Evolutionary conservation across 2,113 vertebrate genomes (phyloP).

Genomic region (Taxidea taxus): DNA sequence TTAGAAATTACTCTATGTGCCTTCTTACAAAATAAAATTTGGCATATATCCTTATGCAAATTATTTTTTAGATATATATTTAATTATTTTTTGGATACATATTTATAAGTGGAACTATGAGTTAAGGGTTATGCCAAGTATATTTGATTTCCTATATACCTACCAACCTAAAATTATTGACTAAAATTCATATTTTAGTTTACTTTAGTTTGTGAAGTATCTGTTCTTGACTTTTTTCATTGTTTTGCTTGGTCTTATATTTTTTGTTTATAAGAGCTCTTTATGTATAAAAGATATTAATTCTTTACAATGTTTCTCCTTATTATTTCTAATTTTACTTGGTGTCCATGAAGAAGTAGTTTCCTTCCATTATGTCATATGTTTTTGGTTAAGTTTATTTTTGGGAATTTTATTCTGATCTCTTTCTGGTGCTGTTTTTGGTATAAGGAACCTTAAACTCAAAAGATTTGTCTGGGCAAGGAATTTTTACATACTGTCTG

Average conservation of each 20-base stretch:
- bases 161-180: background rate
- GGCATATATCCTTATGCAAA: background rate
- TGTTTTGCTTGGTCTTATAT: background rate
- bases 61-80: no score
- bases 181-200: background rate
- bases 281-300: background rate
- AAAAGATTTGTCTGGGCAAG: conserved; percentile 34
- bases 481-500: conserved; percentile 46
- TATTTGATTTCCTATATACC: background rate
- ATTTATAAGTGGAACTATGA: background rate
- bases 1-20: background rate
- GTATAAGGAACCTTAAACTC: conserved; percentile 23
- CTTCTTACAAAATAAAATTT: conserved; percentile 32
- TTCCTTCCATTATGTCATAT: background rate
- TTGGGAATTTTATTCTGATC: conserved; percentile 39
- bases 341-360: background rate
- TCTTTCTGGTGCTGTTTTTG: conserved; percentile 29
- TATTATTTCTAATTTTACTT: conserved; percentile 18
- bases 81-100: background rate
- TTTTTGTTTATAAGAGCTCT: conserved; percentile 2
- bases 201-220: background rate
- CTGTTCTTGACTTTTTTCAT: background rate
- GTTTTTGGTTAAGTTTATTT: conserved; percentile 40
- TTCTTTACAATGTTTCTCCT: background rate
- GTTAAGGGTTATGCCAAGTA: background rate